Base-by-base conservation (phyloP, 1,140 invertebrate genomes). In the Euborellia annulipes region DNA sequence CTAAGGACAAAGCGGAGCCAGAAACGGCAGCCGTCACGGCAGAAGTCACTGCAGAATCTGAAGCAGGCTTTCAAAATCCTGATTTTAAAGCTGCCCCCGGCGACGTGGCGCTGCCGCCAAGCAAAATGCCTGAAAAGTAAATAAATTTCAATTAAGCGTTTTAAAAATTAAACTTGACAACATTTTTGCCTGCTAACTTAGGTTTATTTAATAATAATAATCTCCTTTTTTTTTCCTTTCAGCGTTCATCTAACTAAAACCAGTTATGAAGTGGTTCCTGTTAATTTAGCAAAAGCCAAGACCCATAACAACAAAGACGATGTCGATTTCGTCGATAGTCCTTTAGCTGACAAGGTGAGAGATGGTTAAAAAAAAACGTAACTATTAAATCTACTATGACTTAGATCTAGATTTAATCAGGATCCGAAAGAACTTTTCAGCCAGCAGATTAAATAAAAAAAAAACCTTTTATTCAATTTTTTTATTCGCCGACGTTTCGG, bases 241-340 rank as follows among this genome's bases (percentile, higher is more conserved):
- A 48, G 39, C 39, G 40, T 19, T n/a, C n/a, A 23, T 14, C 14
- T 34, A 21, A 22, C 19, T 14, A 47, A 51, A 3, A 42, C 44
- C 7, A 50, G 19, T 30, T 43, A n/a, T 17, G 46, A 48, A 14
- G 36, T 43, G 9, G 32, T 48, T 27, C 40, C 46, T 13, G 46
- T 43, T 14, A 48, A 48, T 19, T 16, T 43, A 3, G 55, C 36
- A 50, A 59, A 27, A 52, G 51, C 1, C 18, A 47, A 42, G 20
- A 41, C 27, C 9, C 18, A 47, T 16, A 7, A 14, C 2, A 14
- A 41, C 7, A 34, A 32, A n/a, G 39, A 47, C 14, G 37, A 50
- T 16, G 51, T 52, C 16, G 58, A 58, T 34, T 55, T 59, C 39
- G 52, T 57, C 7, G 55, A 59, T 23, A 49, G 51, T 0, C 55